Evolutionary conservation across 23 tunicate species (phyloP).

Genomic region (Trididemnum miniatum): DNA sequence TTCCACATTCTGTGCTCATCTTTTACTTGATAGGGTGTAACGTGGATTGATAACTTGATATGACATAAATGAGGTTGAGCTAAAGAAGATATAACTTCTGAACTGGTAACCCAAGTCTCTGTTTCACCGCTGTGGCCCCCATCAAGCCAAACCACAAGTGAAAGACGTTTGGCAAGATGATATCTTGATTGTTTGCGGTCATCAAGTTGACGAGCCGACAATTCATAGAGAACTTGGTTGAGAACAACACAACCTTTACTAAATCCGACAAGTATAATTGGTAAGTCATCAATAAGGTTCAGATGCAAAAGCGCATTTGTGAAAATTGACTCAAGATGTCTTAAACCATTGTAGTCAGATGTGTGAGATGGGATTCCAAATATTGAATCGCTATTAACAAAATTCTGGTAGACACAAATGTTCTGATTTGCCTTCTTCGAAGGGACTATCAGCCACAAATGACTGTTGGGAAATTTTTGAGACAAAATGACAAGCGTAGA

Average conservation of each 20-base stretch:
- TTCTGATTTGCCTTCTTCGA: constrained; percentile 65
- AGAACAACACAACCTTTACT: constrained; percentile 93
- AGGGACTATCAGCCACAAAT: constrained; percentile 71
- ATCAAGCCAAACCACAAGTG: constrained; percentile 69
- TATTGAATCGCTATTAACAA: constrained; percentile 70
- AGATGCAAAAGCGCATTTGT: constrained; percentile 22
- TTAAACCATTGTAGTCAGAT: constrained; percentile 43
- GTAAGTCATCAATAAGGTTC: background rate
- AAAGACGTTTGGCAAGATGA: constrained; percentile 27
- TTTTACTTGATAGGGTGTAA: constrained; percentile 77
- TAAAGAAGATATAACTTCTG: constrained; percentile 33
- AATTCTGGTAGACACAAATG: constrained; percentile 75
- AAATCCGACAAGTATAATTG: constrained; percentile 44
- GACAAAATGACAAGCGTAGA: constrained; percentile 28
- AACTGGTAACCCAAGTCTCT: constrained; percentile 68
- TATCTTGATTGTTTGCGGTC: background rate
- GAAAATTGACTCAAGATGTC: constrained; percentile 36
- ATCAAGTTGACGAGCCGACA: constrained; percentile 4
- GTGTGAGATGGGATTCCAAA: constrained; percentile 63
- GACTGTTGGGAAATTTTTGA: constrained; percentile 44
- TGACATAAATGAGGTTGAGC: background rate
- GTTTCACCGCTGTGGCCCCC: constrained; percentile 94
- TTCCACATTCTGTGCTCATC: constrained; percentile 80
- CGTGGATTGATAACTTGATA: constrained; percentile 45
- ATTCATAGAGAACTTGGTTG: constrained; percentile 77